A percentile compares a stretch with the other conserved stretches of the same genome.
phyloP scores from a whole-genome alignment of 2,888 invertebrate species.

The Mythimna loreyi region DNA sequence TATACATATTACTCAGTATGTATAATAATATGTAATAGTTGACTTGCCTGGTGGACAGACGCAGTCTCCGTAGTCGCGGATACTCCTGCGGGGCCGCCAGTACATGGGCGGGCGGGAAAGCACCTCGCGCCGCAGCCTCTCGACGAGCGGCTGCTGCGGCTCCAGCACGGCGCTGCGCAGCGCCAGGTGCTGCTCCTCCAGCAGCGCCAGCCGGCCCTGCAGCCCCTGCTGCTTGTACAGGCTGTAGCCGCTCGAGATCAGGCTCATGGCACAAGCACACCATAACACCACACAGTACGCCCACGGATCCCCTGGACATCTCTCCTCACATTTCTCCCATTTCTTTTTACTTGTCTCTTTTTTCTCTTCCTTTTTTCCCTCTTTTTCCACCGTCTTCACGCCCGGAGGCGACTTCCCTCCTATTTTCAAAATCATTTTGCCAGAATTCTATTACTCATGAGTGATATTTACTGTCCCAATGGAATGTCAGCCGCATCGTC shows the following conservation, averaged over 20 bases:
- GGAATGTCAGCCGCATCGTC: conserved; percentile 64
- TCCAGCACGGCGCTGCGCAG: conserved; percentile 89
- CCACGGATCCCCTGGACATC: conserved; percentile 85
- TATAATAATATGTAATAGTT: not conserved
- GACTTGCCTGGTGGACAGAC: conserved; percentile 93
- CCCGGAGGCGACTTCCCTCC: conserved; percentile 82
- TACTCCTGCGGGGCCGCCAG: conserved; percentile 85
- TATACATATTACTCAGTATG: not conserved
- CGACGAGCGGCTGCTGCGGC: conserved; percentile 89
- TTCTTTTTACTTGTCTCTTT: conserved; percentile 76
- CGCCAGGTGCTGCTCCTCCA: conserved; percentile 91
- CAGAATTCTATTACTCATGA: conserved; percentile 69
- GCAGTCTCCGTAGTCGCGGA: conserved; percentile 92
- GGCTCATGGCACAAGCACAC: conserved; percentile 92
- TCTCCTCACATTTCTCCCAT: conserved; percentile 81
- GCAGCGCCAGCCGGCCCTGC: conserved; percentile 86
- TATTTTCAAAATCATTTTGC: conserved; percentile 86
- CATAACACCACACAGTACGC: conserved; percentile 90
- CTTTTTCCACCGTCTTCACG: conserved; percentile 75
- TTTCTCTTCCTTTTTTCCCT: conserved; percentile 75
- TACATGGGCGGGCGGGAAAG: conserved; percentile 79
- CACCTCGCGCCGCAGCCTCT: conserved; percentile 90
- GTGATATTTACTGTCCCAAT: conserved; percentile 53
- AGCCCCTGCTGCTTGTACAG: conserved; percentile 90
- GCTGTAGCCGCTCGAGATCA: conserved; percentile 91